Percentiles rank a stretch among this genome's conserved stretches.
phyloP scores from a whole-genome alignment of 2,113 vertebrate genomes.

The Nannospalax galili region DNA sequence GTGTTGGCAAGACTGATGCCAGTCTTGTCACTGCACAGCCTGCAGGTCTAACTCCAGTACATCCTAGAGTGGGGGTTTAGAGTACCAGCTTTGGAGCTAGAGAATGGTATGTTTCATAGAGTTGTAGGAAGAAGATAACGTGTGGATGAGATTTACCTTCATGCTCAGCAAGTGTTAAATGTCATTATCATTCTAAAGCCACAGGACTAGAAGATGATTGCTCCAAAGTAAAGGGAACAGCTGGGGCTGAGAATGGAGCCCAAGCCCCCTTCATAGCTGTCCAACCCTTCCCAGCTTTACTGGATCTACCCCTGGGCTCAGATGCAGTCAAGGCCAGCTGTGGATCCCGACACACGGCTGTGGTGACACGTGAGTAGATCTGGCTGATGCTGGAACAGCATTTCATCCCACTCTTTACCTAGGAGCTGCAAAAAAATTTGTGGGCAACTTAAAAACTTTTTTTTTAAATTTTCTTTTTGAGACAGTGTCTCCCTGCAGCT shows the following conservation, averaged over 20 bases:
- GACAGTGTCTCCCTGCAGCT: too few relatives aligned
- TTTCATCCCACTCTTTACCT: accelerated
- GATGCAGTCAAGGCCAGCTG: slow-evolving; percentile 90
- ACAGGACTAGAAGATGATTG: accelerated
- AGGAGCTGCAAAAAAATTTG: background rate
- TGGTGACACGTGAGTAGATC: slow-evolving; percentile 89
- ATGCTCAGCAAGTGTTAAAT: accelerated
- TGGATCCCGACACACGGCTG: slow-evolving; percentile 94
- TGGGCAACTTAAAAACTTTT: background rate
- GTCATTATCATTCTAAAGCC: accelerated
- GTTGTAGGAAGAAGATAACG: accelerated
- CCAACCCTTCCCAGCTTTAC: slow-evolving; percentile 94
- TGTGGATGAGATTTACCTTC: background rate
- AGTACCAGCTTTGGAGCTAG: background rate
- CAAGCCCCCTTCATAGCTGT: slow-evolving; percentile 89
- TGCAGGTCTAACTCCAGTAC: background rate
- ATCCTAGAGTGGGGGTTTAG: accelerated
- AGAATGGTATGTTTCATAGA: accelerated
- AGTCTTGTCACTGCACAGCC: accelerated
- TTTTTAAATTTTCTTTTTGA: too few relatives aligned
- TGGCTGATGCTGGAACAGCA: background rate
- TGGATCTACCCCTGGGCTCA: slow-evolving; percentile 89
- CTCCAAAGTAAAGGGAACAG: accelerated
- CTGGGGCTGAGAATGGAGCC: accelerated
- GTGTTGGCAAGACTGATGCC: accelerated